Conservation (phyloP, 2,797 vertebrate species). For the Lacerta viridis region DNA sequence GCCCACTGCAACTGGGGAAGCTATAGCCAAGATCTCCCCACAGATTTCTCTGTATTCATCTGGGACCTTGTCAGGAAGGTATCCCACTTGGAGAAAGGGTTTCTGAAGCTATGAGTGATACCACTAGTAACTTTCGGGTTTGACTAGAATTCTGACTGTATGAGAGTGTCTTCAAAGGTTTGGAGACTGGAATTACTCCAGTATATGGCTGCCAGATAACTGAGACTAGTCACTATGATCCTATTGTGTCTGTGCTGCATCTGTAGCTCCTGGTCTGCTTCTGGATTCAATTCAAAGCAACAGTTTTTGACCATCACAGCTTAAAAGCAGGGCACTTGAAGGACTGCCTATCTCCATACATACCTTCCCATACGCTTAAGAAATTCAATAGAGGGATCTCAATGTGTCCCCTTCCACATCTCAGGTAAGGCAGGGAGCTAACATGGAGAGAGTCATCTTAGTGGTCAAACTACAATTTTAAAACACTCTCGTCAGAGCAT, state of each 20-base stretch:
- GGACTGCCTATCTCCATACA: not conserved
- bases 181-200: not conserved
- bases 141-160: not conserved
- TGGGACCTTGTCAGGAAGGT: not conserved
- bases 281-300: no score
- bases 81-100: not conserved
- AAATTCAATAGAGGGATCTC: not conserved
- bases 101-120: not conserved
- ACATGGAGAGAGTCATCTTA: not conserved
- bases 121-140: not conserved
- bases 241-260: not conserved
- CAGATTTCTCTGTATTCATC: not conserved
- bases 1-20: not conserved
- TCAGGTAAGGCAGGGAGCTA: not conserved
- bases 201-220: not conserved
- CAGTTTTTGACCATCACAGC: not conserved
- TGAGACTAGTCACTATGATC: not conserved
- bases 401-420: not conserved
- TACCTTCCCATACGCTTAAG: not conserved
- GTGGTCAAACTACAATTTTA: not conserved
- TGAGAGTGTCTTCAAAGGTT: not conserved
- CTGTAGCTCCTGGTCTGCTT: not conserved
- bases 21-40: no score
- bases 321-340: not conserved
- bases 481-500: not conserved